Evolutionary conservation across 2,888 invertebrate species (phyloP).

Genomic region (Hypsopygia costalis): DNA sequence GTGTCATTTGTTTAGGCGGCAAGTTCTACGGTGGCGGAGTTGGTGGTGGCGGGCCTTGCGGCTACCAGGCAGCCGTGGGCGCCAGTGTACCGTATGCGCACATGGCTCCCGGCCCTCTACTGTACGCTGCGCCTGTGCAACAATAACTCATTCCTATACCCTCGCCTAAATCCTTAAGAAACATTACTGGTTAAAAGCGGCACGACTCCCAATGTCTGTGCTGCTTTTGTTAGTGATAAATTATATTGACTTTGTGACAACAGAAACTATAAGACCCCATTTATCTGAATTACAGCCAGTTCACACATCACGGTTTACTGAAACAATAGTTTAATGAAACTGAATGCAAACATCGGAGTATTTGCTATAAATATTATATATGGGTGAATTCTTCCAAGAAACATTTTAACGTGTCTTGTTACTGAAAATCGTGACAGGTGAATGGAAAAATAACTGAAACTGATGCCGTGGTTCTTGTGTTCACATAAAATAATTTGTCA

Average conservation of each 20-base stretch:
- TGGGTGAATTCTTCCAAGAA: too few species aligned
- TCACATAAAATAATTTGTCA: too few species aligned
- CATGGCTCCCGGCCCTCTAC: conserved; percentile 74
- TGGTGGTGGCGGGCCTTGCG: conserved; percentile 80
- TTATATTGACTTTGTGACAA: neutral
- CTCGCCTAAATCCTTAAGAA: conserved; percentile 9
- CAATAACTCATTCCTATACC: conserved; percentile 76
- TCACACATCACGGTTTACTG: too few species aligned
- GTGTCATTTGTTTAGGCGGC: conserved; percentile 68
- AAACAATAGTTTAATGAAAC: too few species aligned
- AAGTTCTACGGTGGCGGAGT: conserved; percentile 88
- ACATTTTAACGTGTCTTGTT: too few species aligned
- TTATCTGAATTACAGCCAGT: neutral
- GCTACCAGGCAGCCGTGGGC: conserved; percentile 85
- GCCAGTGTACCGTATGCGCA: conserved; percentile 82
- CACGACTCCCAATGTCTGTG: too few species aligned
- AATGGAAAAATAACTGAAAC: too few species aligned
- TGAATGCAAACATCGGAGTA: too few species aligned
- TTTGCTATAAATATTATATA: too few species aligned
- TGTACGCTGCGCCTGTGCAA: conserved; percentile 85
- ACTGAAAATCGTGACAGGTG: too few species aligned
- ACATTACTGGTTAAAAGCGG: conserved; percentile 9
- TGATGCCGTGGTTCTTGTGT: too few species aligned
- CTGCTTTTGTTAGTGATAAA: too few species aligned
- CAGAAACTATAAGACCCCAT: neutral